Evolutionary conservation across 2,113 vertebrate genomes (phyloP).

Genomic region (Poeciliopsis prolifica): DNA sequence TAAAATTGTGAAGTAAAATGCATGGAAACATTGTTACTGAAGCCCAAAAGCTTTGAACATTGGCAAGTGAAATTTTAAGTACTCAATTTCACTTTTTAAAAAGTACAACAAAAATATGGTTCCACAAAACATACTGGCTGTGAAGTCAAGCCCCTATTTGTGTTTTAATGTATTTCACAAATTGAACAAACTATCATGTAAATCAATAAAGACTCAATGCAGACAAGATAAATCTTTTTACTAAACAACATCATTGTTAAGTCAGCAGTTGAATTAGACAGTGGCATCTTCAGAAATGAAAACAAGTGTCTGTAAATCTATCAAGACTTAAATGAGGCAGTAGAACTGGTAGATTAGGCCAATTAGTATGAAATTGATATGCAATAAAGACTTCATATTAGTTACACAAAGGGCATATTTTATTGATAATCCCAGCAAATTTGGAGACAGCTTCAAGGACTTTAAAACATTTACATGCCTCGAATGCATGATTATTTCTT

Average conservation of each 20-base stretch:
- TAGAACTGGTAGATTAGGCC: conserved; percentile 40
- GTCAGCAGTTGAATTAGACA: conserved; percentile 7
- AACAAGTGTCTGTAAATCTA: conserved; percentile 29
- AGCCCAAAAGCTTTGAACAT: neutral
- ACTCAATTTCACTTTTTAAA: neutral
- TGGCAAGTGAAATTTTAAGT: neutral
- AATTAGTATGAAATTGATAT: conserved; percentile 33
- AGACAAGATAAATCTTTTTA: neutral
- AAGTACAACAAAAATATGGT: neutral
- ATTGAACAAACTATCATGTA: neutral
- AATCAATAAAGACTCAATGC: neutral
- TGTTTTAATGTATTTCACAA: neutral
- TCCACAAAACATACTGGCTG: neutral
- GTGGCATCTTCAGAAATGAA: conserved; percentile 19
- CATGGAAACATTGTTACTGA: neutral
- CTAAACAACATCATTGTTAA: conserved; percentile 8
- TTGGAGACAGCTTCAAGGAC: conserved; percentile 7
- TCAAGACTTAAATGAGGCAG: conserved; percentile 41
- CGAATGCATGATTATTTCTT: neutral
- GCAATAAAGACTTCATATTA: conserved; percentile 32
- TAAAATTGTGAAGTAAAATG: neutral
- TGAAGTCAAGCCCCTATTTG: neutral
- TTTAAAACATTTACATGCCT: neutral
- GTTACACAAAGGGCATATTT: conserved; percentile 17
- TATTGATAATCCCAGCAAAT: conserved; percentile 10